Percentiles rank a stretch among this genome's conserved stretches.
These are phyloP conservation scores for Brachyopa scutellaris DNA, from an alignment of 2,888 invertebrate species.

Conservation along the genomic window DNA sequence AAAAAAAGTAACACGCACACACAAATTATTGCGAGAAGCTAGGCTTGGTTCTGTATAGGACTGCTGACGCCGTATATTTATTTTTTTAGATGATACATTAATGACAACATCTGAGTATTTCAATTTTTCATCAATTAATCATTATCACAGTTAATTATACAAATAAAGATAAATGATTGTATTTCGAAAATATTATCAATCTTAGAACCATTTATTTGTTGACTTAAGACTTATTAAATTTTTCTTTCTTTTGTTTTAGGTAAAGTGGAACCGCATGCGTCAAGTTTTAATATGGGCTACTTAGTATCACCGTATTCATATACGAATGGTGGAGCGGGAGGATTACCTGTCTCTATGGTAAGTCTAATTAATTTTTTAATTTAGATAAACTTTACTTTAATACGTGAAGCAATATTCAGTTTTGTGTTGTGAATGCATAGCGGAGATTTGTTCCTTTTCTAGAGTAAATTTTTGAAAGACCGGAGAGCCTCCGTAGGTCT, in stretches of 20 bases:
- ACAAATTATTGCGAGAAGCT: no score
- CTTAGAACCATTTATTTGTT: no score
- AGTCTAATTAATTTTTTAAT: constrained; percentile 82
- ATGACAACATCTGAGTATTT: no score
- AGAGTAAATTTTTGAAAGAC: no score
- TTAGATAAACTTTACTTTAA: not conserved
- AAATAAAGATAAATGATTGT: constrained; percentile 5
- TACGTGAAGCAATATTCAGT: not conserved
- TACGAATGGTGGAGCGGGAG: constrained; percentile 93
- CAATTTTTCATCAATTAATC: no score
- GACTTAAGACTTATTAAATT: no score
- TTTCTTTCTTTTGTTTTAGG: constrained; percentile 61
- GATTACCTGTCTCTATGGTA: constrained; percentile 94
- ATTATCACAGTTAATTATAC: constrained; percentile 6
- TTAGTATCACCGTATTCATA: constrained; percentile 94
- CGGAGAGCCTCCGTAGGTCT: no score
- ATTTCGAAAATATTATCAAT: constrained; percentile 12
- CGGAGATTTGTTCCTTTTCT: no score
- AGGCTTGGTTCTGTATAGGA: no score
- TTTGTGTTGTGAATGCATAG: not conserved
- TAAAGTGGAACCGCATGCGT: constrained; percentile 79
- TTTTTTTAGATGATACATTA: no score
- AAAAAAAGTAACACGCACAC: no score
- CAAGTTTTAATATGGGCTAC: constrained; percentile 94
- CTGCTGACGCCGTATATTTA: no score